A percentile compares a stretch with the other conserved stretches of the same genome.
phyloP scores from a whole-genome alignment of 2,888 invertebrate species.

The Polietes domitor region DNA sequence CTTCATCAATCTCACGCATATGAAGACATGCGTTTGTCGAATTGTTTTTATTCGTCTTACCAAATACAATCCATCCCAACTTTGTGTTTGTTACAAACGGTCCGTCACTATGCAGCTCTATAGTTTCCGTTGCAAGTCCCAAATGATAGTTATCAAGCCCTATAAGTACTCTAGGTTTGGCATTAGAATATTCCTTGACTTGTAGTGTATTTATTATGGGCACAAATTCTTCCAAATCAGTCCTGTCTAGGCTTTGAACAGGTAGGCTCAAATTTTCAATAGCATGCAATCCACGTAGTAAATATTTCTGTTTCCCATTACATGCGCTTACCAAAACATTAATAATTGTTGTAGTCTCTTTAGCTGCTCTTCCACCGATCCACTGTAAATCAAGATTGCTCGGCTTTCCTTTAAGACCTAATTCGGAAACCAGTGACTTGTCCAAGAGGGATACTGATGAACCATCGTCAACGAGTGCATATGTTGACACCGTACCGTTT shows the following conservation, averaged over 20 bases:
- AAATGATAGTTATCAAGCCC: background rate
- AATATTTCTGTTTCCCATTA: background rate
- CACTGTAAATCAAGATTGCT: no score
- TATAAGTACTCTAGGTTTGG: background rate
- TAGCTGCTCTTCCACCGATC: no score
- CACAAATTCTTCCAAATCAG: background rate
- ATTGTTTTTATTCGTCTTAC: background rate
- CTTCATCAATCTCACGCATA: background rate
- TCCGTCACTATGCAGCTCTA: background rate
- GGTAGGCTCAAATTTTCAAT: background rate
- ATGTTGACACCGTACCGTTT: no score
- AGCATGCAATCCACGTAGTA: background rate
- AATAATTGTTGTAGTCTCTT: background rate
- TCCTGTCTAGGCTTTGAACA: background rate
- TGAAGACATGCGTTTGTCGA: background rate
- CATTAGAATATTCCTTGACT: background rate
- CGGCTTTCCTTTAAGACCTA: no score
- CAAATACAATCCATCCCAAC: conserved; percentile 52
- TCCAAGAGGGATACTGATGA: no score
- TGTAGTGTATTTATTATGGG: no score
- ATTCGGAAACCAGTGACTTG: no score
- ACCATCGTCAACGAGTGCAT: no score
- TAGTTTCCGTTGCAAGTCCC: no score
- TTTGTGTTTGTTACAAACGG: conserved; percentile 59
- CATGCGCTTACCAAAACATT: background rate